These are phyloP conservation scores for Drosophila virilis DNA, from an alignment of 1,140 invertebrate genomes.

Conservation along the genomic window DNA sequence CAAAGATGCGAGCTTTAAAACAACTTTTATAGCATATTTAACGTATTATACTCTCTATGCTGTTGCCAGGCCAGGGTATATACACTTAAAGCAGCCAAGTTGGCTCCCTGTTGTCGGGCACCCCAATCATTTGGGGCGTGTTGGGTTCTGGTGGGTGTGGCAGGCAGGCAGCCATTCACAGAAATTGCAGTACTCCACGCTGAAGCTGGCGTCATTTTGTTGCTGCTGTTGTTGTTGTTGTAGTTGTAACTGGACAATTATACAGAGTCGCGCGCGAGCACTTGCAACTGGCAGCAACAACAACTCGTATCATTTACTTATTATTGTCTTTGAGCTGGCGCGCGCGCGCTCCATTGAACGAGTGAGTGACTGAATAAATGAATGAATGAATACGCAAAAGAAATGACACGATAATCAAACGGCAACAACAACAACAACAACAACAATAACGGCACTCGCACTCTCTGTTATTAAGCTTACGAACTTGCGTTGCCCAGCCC, in stretches of 20 bases:
- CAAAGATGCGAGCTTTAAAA: too few relatives aligned
- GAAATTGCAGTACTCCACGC: constrained; percentile 60
- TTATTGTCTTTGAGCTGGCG: constrained; percentile 62
- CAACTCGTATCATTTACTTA: constrained; percentile 69
- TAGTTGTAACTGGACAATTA: constrained; percentile 56
- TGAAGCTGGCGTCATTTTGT: constrained; percentile 49
- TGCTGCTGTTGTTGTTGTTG: constrained; percentile 19
- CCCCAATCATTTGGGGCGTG: not conserved
- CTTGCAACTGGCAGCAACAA: constrained; percentile 41
- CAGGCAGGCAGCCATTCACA: constrained; percentile 61
- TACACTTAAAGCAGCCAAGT: constrained; percentile 6
- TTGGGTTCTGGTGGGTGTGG: constrained; percentile 12
- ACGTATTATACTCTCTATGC: too few relatives aligned
- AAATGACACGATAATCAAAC: constrained; percentile 73
- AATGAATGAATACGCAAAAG: constrained; percentile 50
- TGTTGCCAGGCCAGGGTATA: constrained; percentile 17
- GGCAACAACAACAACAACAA: constrained; percentile 26
- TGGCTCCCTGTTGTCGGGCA: constrained; percentile 8
- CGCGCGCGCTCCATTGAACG: constrained; percentile 43
- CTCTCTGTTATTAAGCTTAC: constrained; percentile 40
- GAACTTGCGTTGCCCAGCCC: constrained; percentile 16
- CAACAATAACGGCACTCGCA: constrained; percentile 21
- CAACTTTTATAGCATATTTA: too few relatives aligned
- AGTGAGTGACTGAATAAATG: constrained; percentile 56
- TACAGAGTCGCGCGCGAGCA: constrained; percentile 34